Conservation (phyloP, 2,888 invertebrate genomes). For the Thysanoteuthis rhombus region DNA sequence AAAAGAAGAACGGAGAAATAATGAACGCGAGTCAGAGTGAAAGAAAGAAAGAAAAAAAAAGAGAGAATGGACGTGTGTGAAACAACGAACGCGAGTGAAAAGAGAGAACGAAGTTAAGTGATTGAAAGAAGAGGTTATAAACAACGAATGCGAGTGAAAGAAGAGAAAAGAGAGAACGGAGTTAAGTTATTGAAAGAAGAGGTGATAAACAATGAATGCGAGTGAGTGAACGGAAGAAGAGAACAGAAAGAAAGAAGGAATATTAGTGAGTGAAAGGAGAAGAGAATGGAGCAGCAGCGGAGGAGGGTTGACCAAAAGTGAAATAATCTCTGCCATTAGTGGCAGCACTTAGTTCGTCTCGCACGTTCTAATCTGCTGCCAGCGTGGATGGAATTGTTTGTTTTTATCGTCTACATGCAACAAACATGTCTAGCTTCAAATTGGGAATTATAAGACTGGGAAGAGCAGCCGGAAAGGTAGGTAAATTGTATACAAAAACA, state of each 20-base stretch:
- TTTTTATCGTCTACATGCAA: slow-evolving; percentile 1
- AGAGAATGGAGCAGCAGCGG: background rate
- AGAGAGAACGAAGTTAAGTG: too few species aligned
- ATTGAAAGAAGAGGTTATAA: background rate
- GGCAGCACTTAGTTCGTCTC: slow-evolving; percentile 15
- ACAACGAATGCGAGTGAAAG: background rate
- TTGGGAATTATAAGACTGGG: slow-evolving; percentile 69
- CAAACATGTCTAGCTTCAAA: slow-evolving; percentile 60
- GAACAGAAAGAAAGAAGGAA: background rate
- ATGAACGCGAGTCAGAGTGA: too few species aligned
- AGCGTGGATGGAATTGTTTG: background rate
- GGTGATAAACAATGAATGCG: background rate
- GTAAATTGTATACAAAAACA: slow-evolving; percentile 33
- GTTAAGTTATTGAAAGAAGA: too few species aligned
- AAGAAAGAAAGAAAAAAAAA: too few species aligned
- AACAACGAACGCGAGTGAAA: background rate
- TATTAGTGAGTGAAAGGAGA: background rate
- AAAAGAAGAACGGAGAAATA: too few species aligned
- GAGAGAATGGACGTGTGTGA: background rate
- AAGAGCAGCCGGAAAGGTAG: slow-evolving; percentile 70
- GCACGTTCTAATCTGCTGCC: slow-evolving; percentile 14
- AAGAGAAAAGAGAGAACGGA: background rate
- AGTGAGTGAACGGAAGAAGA: background rate
- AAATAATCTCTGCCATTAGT: background rate
- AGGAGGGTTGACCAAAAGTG: background rate